These are phyloP conservation scores for Numenius arquata DNA, from an alignment of 2,113 vertebrate species.

Conservation along the genomic window DNA sequence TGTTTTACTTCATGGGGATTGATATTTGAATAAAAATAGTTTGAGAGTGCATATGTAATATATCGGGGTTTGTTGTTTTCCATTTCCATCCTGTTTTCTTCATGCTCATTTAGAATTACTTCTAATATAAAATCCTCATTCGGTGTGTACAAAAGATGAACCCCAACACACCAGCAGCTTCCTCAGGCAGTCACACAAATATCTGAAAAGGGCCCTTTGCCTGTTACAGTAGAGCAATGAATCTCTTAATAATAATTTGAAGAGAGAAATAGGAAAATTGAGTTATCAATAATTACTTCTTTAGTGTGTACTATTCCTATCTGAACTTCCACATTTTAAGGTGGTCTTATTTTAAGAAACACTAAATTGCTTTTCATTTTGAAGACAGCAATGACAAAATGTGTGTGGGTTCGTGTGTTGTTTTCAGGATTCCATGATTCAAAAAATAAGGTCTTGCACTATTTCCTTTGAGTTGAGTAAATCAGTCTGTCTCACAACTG, in stretches of 20 bases:
- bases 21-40: background rate
- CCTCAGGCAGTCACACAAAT: background rate
- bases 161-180: background rate
- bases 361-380: too few relatives aligned
- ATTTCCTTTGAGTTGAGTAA: background rate
- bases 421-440: background rate
- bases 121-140: background rate
- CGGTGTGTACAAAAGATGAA: accelerated
- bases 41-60: background rate
- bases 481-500: background rate
- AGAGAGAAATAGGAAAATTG: background rate
- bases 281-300: background rate
- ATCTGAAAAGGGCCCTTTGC: background rate
- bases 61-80: background rate
- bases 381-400: background rate
- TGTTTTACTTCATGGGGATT: background rate
- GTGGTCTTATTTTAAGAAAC: background rate
- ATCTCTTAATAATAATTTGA: background rate
- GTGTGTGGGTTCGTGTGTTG: accelerated
- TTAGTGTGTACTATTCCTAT: background rate
- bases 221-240: background rate
- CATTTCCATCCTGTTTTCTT: background rate
- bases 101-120: background rate
- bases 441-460: background rate
- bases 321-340: background rate